phyloP scores from a whole-genome alignment of 1,140 invertebrate genomes.

The Glossosoma conforme region DNA sequence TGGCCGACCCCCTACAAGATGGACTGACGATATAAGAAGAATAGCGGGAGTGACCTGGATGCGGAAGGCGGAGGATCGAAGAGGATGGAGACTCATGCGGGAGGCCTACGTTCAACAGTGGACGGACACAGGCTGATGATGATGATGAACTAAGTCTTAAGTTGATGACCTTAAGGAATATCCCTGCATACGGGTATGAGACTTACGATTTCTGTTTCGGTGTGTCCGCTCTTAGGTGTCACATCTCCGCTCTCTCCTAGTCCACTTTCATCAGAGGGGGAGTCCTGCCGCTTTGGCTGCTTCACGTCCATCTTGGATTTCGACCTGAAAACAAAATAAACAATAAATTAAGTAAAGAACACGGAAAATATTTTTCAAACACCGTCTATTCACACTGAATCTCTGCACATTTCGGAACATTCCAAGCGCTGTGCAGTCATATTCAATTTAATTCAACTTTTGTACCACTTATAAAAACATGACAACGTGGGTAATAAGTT shows the following conservation, averaged over 20 bases:
- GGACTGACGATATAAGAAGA: background rate
- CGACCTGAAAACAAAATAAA: too few relatives aligned
- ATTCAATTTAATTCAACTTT: too few relatives aligned
- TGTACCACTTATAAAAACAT: too few relatives aligned
- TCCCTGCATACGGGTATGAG: background rate
- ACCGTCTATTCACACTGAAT: too few relatives aligned
- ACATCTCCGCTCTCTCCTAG: conserved; percentile 17
- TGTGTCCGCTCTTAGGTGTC: conserved; percentile 14
- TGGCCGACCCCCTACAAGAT: too few relatives aligned
- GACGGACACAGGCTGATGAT: background rate
- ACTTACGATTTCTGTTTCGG: conserved; percentile 23
- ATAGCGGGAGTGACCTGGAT: background rate
- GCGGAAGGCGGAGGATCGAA: background rate
- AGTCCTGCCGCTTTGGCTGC: background rate
- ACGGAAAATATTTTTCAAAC: too few relatives aligned
- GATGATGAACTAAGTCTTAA: background rate
- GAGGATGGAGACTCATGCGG: background rate
- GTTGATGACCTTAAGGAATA: background rate
- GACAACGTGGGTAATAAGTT: too few relatives aligned
- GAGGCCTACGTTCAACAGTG: background rate
- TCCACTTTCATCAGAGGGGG: conserved; percentile 18
- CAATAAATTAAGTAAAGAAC: too few relatives aligned
- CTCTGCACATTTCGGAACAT: too few relatives aligned
- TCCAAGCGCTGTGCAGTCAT: too few relatives aligned
- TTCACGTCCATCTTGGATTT: too few relatives aligned